A percentile compares a stretch with the other conserved stretches of the same genome.
Conservation (phyloP, 2,888 invertebrate genomes). For the Galeopsomyia nigrocyanea region DNA sequence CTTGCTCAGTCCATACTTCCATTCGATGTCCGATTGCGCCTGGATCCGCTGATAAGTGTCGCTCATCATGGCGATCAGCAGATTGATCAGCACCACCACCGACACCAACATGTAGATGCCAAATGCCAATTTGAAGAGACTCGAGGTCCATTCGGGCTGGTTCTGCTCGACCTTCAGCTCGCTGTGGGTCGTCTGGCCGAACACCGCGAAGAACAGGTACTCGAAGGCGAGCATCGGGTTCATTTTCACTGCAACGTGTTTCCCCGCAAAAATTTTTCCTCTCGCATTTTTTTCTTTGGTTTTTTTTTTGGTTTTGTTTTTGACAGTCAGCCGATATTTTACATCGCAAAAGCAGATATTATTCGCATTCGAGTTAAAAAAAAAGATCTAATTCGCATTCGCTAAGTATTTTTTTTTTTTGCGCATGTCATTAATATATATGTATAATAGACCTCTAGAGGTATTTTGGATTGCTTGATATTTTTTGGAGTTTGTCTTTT, state of each 20-base stretch:
- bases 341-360: background rate
- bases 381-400: no score
- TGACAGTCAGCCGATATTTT: background rate
- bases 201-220: constrained; percentile 97
- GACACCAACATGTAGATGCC: constrained; percentile 98
- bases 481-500: background rate
- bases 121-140: constrained; percentile 92
- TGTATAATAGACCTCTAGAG: no score
- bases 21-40: constrained; percentile 87
- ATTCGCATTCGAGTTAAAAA: no score
- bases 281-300: constrained; percentile 27
- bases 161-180: constrained; percentile 83
- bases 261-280: constrained; percentile 53
- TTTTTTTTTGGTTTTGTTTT: constrained; percentile 26
- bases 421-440: no score
- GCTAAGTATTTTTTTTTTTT: no score
- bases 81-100: constrained; percentile 97
- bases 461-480: no score
- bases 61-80: constrained; percentile 99
- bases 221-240: constrained; percentile 94
- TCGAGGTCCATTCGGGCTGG: constrained; percentile 87
- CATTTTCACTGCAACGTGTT: constrained; percentile 79
- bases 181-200: constrained; percentile 92
- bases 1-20: constrained; percentile 85
- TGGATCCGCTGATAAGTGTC: constrained; percentile 99